phyloP scores from a whole-genome alignment of 2,113 vertebrate species.

The Globicephala melas region DNA sequence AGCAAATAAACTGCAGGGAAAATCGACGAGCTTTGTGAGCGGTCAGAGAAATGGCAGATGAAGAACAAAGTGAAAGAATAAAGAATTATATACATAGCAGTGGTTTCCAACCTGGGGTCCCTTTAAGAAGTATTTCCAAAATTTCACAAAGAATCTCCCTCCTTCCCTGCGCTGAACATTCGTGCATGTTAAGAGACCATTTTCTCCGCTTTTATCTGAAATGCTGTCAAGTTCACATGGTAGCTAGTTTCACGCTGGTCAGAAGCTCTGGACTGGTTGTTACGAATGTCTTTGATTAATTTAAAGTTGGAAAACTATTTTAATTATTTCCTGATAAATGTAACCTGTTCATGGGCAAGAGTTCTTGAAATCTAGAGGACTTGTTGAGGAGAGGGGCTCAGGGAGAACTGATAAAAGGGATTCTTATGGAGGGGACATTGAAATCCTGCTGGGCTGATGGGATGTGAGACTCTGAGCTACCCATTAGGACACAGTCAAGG shows the following conservation, averaged over 20 bases:
- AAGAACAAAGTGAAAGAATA: not conserved
- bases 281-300: constrained; percentile 48
- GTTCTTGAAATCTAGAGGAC: not conserved
- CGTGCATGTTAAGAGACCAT: constrained; percentile 37
- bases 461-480: not conserved
- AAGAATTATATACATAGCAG: not conserved
- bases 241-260: constrained; percentile 39
- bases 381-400: not conserved
- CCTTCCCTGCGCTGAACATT: not conserved
- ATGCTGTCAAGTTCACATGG: constrained; percentile 51
- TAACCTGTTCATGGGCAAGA: not conserved
- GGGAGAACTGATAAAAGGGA: not conserved
- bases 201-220: constrained; percentile 49
- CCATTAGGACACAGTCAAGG: not conserved
- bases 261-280: constrained; percentile 29
- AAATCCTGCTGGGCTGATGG: not conserved
- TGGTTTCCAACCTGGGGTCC: not conserved
- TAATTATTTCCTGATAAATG: constrained; percentile 53
- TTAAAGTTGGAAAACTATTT: constrained; percentile 33
- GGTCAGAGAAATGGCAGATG: not conserved
- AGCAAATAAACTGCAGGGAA: not conserved
- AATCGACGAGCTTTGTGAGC: not conserved
- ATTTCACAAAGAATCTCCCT: constrained; percentile 10
- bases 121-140: constrained; percentile 10
- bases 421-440: not conserved